These are phyloP conservation scores for Melangyna quadrimaculata DNA, from an alignment of 2,888 invertebrate species.

Conservation along the genomic window DNA sequence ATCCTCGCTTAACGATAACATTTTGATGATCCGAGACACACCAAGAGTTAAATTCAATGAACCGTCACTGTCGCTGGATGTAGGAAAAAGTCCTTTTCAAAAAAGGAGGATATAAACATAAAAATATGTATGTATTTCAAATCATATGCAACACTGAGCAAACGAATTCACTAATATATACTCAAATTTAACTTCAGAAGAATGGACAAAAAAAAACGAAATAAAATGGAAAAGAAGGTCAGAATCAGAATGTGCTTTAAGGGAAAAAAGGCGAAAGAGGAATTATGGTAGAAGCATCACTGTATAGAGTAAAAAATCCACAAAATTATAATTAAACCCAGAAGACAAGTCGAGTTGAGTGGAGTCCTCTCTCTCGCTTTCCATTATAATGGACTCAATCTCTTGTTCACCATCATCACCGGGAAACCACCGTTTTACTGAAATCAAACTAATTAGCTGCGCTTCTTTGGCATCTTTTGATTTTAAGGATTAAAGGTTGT, in stretches of 20 bases:
- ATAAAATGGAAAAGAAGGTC: background rate
- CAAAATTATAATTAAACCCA: constrained; percentile 2
- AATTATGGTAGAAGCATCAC: background rate
- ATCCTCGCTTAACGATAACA: constrained; percentile 38
- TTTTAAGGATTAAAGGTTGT: constrained; percentile 16
- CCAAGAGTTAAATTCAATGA: constrained; percentile 49
- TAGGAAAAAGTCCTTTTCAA: constrained; percentile 2
- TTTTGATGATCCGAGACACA: constrained; percentile 58
- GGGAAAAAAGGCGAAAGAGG: too few species aligned
- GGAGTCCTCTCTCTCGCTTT: background rate
- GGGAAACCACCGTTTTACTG: background rate
- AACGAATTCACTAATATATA: constrained; percentile 48
- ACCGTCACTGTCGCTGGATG: constrained; percentile 8
- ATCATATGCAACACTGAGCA: constrained; percentile 59
- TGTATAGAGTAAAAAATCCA: background rate
- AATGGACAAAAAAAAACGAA: background rate
- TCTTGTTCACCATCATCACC: background rate
- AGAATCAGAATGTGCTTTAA: background rate
- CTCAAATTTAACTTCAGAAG: constrained; percentile 29
- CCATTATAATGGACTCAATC: background rate
- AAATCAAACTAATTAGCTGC: constrained; percentile 29
- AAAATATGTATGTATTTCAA: constrained; percentile 47
- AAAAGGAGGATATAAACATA: constrained; percentile 13
- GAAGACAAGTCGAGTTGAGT: background rate
- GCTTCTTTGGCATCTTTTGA: background rate